A percentile compares a stretch with the other conserved stretches of the same genome.
phyloP scores from a whole-genome alignment of 2,888 invertebrate species.

The Caenorhabditis macrosperma region DNA sequence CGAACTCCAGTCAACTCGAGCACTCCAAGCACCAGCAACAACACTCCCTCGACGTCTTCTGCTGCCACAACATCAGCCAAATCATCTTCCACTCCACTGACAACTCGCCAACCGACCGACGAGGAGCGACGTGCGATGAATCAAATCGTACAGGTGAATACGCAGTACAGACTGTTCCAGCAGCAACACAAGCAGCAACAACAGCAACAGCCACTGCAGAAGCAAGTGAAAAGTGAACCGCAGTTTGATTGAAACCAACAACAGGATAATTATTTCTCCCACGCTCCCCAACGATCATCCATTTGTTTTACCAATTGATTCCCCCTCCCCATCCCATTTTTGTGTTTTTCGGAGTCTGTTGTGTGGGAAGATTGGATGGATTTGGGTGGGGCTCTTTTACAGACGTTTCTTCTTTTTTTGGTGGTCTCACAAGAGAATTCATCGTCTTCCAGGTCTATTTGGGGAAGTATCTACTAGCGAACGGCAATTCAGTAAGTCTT shows the following conservation, averaged over 20 bases:
- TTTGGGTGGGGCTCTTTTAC: neutral
- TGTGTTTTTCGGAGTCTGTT: too few relatives aligned
- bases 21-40: neutral
- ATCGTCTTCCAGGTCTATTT: conserved; percentile 23
- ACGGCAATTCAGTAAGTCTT: conserved; percentile 40
- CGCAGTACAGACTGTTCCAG: neutral
- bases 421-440: too few relatives aligned
- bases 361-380: too few relatives aligned
- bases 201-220: too few relatives aligned
- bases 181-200: neutral
- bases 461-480: conserved; percentile 34
- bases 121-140: conserved; percentile 16
- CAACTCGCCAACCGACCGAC: conserved; percentile 12
- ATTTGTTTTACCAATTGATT: too few relatives aligned
- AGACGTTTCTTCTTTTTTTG: conserved; percentile 3
- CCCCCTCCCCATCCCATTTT: too few relatives aligned
- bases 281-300: too few relatives aligned
- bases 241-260: too few relatives aligned
- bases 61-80: neutral
- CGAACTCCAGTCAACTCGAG: neutral
- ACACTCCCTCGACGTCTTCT: neutral
- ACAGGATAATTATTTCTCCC: too few relatives aligned
- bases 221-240: too few relatives aligned
- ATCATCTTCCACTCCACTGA: neutral
- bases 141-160: neutral